A percentile compares a stretch with the other conserved stretches of the same genome.
phyloP scores from a whole-genome alignment of 2,113 vertebrate species.

The Callithrix jacchus region DNA sequence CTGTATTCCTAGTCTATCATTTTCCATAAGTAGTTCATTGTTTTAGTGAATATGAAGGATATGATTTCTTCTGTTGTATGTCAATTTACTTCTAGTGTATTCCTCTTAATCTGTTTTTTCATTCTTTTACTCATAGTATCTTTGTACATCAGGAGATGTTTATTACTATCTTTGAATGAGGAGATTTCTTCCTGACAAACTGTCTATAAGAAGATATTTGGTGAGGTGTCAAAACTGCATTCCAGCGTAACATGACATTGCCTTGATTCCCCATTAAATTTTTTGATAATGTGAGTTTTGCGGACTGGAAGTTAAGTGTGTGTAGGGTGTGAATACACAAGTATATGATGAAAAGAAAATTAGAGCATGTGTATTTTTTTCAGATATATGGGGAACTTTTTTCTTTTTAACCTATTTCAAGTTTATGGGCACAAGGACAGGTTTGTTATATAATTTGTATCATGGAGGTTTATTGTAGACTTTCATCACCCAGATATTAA shows the following conservation, averaged over 20 bases:
- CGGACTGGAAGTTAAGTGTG: neutral
- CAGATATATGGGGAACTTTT: neutral
- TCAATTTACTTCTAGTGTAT: neutral
- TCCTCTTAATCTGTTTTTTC: neutral
- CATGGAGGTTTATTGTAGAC: too few relatives aligned
- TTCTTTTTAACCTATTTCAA: neutral
- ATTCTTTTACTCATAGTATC: neutral
- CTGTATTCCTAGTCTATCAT: neutral
- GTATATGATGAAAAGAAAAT: neutral
- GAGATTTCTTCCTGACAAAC: neutral
- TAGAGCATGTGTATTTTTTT: neutral
- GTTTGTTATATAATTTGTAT: too few relatives aligned
- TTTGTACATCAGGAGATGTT: neutral
- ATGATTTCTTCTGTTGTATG: neutral
- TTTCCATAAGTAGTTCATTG: neutral
- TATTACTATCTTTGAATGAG: neutral
- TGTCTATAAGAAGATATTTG: slow-evolving; percentile 21
- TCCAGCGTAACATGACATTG: neutral
- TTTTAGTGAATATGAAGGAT: neutral
- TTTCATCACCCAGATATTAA: too few relatives aligned
- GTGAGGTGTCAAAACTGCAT: neutral
- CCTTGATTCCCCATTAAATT: slow-evolving; percentile 2
- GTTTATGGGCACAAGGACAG: too few relatives aligned
- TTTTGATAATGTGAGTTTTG: neutral
- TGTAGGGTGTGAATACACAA: neutral